Evolutionary conservation across 2,113 vertebrate genomes (phyloP), one percentile per base, ranked within the genome.

Genomic region (Podarcis muralis): DNA sequence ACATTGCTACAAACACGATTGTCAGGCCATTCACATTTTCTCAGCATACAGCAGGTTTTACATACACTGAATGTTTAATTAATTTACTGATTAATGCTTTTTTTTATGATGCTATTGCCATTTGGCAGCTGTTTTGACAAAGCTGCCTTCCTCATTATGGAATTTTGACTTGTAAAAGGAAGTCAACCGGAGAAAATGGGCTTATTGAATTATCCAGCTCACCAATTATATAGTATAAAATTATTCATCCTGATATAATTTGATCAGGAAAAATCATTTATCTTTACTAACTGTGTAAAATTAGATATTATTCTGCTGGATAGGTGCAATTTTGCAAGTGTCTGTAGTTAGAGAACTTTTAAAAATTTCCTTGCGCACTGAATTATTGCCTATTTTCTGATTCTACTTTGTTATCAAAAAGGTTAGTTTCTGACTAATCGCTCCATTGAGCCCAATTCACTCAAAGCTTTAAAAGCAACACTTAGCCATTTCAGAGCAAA

Each of bases 171-270:
- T 96, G 95, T 96, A 94, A 95, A 95, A 96, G 91, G 94, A 97
- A 97, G 92, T 96, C 96, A 97, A 94, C 95, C 95, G 88, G 92
- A 92, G 94, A 69, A 96, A 97, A 97, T 96, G 84, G 93, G 93
- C 94, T 97, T 96, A 97, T 95, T 97, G 95, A 97, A 97, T 97
- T 97, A 97, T 97, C 94, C 95, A 96, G 93, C 92, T 97, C 97
- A 96, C 96, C 96, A 97, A 96, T 97, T 97, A 97, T 90, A 93
- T 93, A 93, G 95, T 95, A 96, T 96, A 97, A 97, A 97, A 97
- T 97, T 95, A 96, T 97, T 97, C 96, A 97, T 96, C 96, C 95
- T 96, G 95, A 95, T 95, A 95, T 97, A 97, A 97, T 97, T 96
- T 96, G 94, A 96, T 97, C 94, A 96, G 93, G 93, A 96, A 96